These are phyloP conservation scores for Cydia splendana DNA, from an alignment of 1,140 invertebrate genomes.

Conservation along the genomic window DNA sequence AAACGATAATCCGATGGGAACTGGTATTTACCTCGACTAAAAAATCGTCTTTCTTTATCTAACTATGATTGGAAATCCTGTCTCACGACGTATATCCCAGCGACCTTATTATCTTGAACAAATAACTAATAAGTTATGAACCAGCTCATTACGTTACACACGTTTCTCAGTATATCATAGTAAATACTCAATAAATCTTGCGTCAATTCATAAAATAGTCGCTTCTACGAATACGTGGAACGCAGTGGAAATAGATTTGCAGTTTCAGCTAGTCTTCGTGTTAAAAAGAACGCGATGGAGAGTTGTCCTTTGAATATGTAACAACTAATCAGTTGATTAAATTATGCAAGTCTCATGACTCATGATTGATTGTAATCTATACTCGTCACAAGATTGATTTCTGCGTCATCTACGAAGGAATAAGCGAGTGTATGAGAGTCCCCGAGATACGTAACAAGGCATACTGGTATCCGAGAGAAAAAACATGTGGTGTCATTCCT, in stretches of 20 bases:
- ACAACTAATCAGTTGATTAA: neutral
- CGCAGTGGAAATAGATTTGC: neutral
- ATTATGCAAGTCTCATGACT: neutral
- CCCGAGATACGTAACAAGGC: too few species aligned
- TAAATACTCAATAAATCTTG: slow-evolving; percentile 3
- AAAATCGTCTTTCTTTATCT: too few species aligned
- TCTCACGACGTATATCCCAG: neutral
- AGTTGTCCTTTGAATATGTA: slow-evolving; percentile 3
- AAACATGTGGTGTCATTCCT: too few species aligned
- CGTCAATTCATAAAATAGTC: slow-evolving; percentile 19
- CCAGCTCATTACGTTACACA: slow-evolving; percentile 4
- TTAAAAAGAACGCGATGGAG: neutral
- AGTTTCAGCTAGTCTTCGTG: neutral
- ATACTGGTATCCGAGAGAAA: neutral
- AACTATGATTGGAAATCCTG: too few species aligned
- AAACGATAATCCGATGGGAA: too few species aligned
- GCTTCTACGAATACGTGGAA: slow-evolving; percentile 4
- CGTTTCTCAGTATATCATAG: slow-evolving; percentile 6
- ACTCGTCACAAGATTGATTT: neutral
- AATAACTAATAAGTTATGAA: neutral
- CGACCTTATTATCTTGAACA: neutral
- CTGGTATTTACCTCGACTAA: too few species aligned
- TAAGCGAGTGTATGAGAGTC: too few species aligned
- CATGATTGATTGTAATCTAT: slow-evolving; percentile 7
- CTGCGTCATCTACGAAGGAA: neutral